phyloP scores from a whole-genome alignment of 2,888 invertebrate genomes.

The Erpobdella octoculata region DNA sequence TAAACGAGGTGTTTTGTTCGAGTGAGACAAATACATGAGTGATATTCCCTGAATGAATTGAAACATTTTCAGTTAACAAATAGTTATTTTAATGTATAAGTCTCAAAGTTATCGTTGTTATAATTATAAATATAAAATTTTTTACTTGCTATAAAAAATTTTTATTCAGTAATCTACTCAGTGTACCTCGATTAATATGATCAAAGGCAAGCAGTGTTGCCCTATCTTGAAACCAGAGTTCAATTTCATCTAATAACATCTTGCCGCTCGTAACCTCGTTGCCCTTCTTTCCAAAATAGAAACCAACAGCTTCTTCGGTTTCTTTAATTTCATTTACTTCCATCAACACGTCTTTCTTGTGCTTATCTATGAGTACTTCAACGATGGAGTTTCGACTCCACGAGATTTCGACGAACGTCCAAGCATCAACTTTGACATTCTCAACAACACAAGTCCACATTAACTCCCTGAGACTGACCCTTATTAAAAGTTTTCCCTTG shows the following conservation, averaged over 20 bases:
- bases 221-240: slow-evolving; percentile 40
- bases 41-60: not conserved
- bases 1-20: not conserved
- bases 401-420: slow-evolving; percentile 19
- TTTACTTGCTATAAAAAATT: not conserved
- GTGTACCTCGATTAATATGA: slow-evolving; percentile 34
- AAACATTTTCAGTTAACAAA: not conserved
- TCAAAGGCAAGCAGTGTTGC: slow-evolving; percentile 42
- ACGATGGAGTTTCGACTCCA: not conserved
- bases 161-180: not conserved
- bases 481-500: not conserved
- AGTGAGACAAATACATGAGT: not conserved
- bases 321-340: not conserved
- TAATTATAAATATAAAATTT: not conserved
- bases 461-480: not conserved
- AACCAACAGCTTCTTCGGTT: not conserved
- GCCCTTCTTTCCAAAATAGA: slow-evolving; percentile 3
- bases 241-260: slow-evolving; percentile 10
- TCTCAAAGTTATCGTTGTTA: not conserved
- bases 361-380: not conserved
- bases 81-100: not conserved
- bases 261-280: not conserved
- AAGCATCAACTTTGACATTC: not conserved
- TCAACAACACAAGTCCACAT: not conserved
- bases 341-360: not conserved